These are phyloP conservation scores for Alloplasta piceator DNA, from an alignment of 2,888 invertebrate species.

Conservation along the genomic window DNA sequence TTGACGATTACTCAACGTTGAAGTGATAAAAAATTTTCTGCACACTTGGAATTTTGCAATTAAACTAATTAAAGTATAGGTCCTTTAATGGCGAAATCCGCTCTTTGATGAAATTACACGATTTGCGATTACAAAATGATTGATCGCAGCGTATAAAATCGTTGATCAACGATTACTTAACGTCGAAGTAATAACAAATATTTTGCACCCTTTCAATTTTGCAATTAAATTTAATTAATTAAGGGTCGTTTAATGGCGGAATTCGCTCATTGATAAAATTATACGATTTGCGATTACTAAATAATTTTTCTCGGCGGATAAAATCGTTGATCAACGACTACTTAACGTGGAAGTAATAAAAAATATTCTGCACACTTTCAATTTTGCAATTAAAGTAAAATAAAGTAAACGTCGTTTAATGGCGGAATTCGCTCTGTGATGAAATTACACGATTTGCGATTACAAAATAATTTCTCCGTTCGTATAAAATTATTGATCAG, in stretches of 20 bases:
- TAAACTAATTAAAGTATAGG: too few relatives aligned
- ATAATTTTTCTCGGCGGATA: neutral
- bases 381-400: too few relatives aligned
- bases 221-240: too few relatives aligned
- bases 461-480: neutral
- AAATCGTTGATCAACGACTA: neutral
- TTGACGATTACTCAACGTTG: too few relatives aligned
- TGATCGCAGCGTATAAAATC: neutral
- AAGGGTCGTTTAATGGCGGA: conserved; percentile 24
- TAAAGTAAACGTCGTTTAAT: conserved; percentile 34
- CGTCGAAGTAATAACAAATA: too few relatives aligned
- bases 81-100: conserved; percentile 21
- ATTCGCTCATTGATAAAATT: conserved; percentile 5
- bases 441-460: neutral
- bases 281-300: neutral
- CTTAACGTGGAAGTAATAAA: too few relatives aligned
- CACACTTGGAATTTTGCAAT: too few relatives aligned
- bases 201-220: too few relatives aligned
- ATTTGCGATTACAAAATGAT: conserved; percentile 1
- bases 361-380: too few relatives aligned
- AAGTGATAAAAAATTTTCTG: too few relatives aligned
- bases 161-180: too few relatives aligned
- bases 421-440: conserved; percentile 6
- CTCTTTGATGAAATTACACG: conserved; percentile 7
- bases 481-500: neutral